phyloP scores from a whole-genome alignment of 2,888 invertebrate genomes.

The Nycteola revayana region DNA sequence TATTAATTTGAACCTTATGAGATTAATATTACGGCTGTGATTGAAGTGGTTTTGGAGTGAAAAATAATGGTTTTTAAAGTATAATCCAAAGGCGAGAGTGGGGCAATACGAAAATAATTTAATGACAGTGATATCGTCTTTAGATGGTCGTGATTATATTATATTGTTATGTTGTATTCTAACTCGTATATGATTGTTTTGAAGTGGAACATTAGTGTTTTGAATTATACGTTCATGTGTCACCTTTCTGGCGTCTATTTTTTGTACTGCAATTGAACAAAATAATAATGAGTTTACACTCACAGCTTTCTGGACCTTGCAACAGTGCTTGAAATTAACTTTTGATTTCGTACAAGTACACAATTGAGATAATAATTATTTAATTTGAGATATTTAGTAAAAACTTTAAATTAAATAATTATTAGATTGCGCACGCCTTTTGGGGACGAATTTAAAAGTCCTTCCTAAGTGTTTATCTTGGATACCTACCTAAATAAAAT shows the following conservation, averaged over 20 bases:
- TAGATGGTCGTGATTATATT: conserved; percentile 42
- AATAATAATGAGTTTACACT: too few species aligned
- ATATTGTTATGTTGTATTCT: conserved; percentile 32
- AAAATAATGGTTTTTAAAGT: conserved; percentile 18
- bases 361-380: too few species aligned
- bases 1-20: conserved; percentile 17
- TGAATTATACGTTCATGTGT: conserved; percentile 17
- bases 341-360: too few species aligned
- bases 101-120: conserved; percentile 49
- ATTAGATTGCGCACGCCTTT: too few species aligned
- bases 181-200: conserved; percentile 40
- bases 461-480: too few species aligned
- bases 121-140: conserved; percentile 47
- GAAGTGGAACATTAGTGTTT: conserved; percentile 26
- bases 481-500: too few species aligned
- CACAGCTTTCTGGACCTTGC: too few species aligned
- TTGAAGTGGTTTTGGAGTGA: conserved; percentile 2
- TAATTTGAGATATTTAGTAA: too few species aligned
- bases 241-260: conserved; percentile 1
- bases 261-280: too few species aligned
- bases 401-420: too few species aligned
- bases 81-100: conserved; percentile 33
- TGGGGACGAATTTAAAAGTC: too few species aligned
- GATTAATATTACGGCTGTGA: conserved; percentile 1
- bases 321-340: too few species aligned